Evolutionary conservation across 2,888 invertebrate genomes (phyloP).

Genomic region (Drepana falcataria): DNA sequence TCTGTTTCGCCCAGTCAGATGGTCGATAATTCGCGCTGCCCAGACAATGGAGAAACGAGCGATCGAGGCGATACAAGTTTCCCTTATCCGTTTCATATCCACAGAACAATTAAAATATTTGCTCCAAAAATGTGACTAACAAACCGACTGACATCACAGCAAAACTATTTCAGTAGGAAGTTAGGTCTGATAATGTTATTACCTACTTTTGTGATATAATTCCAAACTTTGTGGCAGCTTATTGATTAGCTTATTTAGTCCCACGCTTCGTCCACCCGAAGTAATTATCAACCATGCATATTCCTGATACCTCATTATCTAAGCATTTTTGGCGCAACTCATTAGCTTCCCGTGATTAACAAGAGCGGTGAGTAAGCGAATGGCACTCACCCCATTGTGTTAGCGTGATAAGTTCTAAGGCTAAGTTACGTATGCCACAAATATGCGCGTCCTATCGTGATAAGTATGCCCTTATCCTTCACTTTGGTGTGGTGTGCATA

Average conservation of each 20-base stretch:
- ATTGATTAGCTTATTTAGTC: background rate
- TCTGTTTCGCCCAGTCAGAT: too few species aligned
- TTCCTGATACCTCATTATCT: conserved; percentile 23
- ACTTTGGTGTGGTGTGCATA: background rate
- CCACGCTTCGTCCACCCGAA: conserved; percentile 2
- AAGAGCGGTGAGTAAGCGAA: conserved; percentile 26
- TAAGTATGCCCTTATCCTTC: background rate
- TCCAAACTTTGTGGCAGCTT: background rate
- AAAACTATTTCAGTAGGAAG: too few species aligned
- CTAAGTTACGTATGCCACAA: background rate
- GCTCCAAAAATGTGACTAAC: too few species aligned
- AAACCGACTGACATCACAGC: too few species aligned
- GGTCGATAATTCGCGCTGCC: too few species aligned
- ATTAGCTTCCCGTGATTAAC: conserved; percentile 27
- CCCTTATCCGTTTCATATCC: too few species aligned
- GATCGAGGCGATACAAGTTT: too few species aligned
- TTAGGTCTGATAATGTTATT: too few species aligned
- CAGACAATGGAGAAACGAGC: too few species aligned
- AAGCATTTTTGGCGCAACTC: conserved; percentile 10
- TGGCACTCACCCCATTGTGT: conserved; percentile 7
- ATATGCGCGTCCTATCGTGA: conserved; percentile 2
- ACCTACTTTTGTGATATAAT: too few species aligned
- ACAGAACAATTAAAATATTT: too few species aligned
- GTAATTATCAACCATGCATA: conserved; percentile 16
- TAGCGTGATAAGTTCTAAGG: background rate